These are phyloP conservation scores for Pseudeuparius sepicola DNA, from an alignment of 2,888 invertebrate species.

Conservation along the genomic window DNA sequence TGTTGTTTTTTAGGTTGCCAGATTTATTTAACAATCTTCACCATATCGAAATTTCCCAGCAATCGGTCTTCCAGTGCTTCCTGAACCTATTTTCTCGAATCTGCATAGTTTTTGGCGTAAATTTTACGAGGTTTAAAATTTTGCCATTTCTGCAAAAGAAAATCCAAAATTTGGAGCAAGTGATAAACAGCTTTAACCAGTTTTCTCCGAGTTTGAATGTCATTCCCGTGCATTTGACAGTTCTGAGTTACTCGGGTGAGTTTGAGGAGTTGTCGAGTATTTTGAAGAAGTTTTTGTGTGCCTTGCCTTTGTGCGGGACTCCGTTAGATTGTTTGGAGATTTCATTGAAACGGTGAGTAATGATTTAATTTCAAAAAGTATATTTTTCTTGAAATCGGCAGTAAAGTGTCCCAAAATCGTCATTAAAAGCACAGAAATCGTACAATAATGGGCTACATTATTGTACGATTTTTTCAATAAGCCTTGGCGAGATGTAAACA, in stretches of 20 bases:
- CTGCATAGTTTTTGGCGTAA: slow-evolving; percentile 56
- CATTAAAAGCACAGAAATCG: no score
- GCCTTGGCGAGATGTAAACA: no score
- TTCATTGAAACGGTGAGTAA: no score
- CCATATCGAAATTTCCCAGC: slow-evolving; percentile 44
- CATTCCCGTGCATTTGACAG: slow-evolving; percentile 51
- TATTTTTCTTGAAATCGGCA: no score
- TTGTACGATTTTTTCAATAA: no score
- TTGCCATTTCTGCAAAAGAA: slow-evolving; percentile 48
- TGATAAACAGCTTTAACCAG: slow-evolving; percentile 47
- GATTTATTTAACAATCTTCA: slow-evolving; percentile 47
- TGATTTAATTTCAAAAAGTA: no score
- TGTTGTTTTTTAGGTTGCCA: slow-evolving; percentile 42
- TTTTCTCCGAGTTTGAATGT: slow-evolving; percentile 46
- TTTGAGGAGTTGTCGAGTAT: slow-evolving; percentile 43
- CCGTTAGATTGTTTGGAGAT: slow-evolving; percentile 39
- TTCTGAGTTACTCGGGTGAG: slow-evolving; percentile 45
- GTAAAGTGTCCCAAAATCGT: no score
- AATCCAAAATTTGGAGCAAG: slow-evolving; percentile 50
- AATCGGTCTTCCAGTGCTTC: slow-evolving; percentile 43
- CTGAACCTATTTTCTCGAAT: slow-evolving; percentile 47
- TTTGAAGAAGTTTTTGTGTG: slow-evolving; percentile 47
- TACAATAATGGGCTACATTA: no score
- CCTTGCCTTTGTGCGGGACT: slow-evolving; percentile 44
- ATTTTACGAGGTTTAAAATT: slow-evolving; percentile 49